Base-by-base conservation (phyloP, 2,113 vertebrate genomes). In the Zapus hudsonius region DNA sequence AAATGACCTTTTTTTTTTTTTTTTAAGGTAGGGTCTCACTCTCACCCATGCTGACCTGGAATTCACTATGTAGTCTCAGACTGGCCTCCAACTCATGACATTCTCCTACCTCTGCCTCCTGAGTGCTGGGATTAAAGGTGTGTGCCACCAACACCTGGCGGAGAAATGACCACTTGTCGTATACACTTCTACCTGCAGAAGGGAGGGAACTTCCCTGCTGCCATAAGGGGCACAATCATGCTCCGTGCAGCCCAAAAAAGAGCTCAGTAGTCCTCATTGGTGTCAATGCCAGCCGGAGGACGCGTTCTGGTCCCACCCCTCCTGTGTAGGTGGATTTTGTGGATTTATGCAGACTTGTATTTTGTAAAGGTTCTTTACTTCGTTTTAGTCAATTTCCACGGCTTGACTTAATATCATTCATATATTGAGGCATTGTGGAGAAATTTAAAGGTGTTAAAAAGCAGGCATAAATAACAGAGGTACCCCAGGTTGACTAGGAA, bases 401-500 rank as follows among this genome's bases (percentile, higher is more conserved):
- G 73, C 47, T 87, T 79, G 66, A 23, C 27, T 82, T 89, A 57
- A n/a, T 79, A 72, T 59, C 2, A 70, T 79, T 94, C 83, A 69
- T 19, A 31, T 90, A 42, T 29, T 70, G 66, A 90, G n/a, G 38
- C 1, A 80, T 76, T 88, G 44, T 72, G 38, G 57, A 88, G 61
- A 97, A 42, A 40, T 63, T 64, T 44, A 55, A 36, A 47, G 73
- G 84, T 16, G 15, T 84, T 70, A n/a, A 69, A 92, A 63, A 86
- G 5, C 7, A 33, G 47, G 47, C 16, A 25, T 31, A 55, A 22
- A 23, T 63, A 27, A 73, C 81, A 2, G 75, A 75, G 69, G 80
- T 52, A 29, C 42, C 70, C 36, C 22, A 15, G 38, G 64, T 52
- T 55, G 74, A 33, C 40, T 25, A 80, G 69, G 40, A 69, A 36